Percentiles rank a stretch among this genome's conserved stretches.
Conservation (phyloP, 2,797 vertebrate species). For the Trematomus bernacchii region DNA sequence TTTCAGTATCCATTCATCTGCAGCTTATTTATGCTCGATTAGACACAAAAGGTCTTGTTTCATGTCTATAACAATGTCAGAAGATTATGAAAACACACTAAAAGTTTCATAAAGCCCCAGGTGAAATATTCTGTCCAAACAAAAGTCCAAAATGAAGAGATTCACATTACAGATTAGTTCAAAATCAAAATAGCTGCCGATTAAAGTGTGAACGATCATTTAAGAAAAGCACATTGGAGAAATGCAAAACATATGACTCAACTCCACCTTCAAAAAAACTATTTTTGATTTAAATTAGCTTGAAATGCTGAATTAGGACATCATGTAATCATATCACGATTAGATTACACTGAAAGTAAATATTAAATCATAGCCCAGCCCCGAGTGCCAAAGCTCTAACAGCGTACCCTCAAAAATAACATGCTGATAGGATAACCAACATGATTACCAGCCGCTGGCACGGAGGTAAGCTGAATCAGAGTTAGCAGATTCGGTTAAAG, state of each 20-base stretch:
- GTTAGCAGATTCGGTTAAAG: constrained; percentile 52
- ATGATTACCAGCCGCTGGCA: constrained; percentile 46
- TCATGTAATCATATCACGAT: neutral
- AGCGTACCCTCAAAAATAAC: constrained; percentile 37
- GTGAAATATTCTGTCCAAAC: neutral
- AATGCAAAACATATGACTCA: neutral
- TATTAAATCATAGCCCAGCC: neutral
- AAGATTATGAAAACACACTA: neutral
- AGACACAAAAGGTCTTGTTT: neutral
- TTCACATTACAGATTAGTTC: no score
- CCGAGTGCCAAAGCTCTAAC: neutral
- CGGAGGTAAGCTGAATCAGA: constrained; percentile 37
- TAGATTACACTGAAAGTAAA: neutral
- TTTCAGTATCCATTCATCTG: neutral
- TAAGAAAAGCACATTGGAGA: neutral
- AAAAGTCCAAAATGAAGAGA: neutral
- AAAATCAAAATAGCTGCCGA: neutral
- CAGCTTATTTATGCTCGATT: neutral
- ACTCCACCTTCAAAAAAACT: neutral
- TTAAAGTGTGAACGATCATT: neutral
- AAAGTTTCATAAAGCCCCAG: neutral
- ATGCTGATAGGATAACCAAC: constrained; percentile 12
- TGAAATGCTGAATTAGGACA: neutral
- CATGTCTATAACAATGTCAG: neutral
- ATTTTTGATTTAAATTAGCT: neutral